Evolutionary conservation across 92 coral and sea anemone species (phyloP), one percentile per base, ranked within the genome.

Genomic region (Diadumene lineata): DNA sequence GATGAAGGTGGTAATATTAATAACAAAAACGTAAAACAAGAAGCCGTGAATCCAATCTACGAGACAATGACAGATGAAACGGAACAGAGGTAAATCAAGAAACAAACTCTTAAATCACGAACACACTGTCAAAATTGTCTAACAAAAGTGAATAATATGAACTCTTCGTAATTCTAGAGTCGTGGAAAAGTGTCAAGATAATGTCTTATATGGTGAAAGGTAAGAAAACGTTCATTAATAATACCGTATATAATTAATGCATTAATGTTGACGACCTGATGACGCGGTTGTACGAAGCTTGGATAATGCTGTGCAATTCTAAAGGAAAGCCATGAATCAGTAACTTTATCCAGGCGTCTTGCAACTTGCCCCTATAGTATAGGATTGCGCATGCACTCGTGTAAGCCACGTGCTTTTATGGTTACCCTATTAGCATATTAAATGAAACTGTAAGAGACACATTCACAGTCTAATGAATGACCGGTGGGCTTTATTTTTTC

Each of bases 31-130:
- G 31, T 7, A 6, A 62, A 62, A 15, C 10, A 30, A 28, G 68
- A 62, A 62, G 38, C 68, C 11, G 11, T 19, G 15, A 62, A 62
- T 30, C 68, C 68, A 28, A 62, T 62, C 15, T 62, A 62, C 43
- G 68, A 62, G 43, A 62, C 38, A 31, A 29, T 62, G 18, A 19
- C 24, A 2, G 68, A 62, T 28, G 19, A 53, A 15, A 53, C 10
- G 2, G 58, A 53, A 2, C 48, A 38, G 13, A 6, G 48, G 48
- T 38, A 38, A 38, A 6, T 4, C 48, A 38, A 4, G 7, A 38
- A 38, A 38, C 48, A 38, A 38, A 38, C 48, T 38, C 48, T n/a
- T n/a, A 38, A 38, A 6, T 38, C 48, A 38, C 48, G 13, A 38
- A 38, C 13, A 38, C 48, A 13, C 48, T 13, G 13, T 13, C 48